These are phyloP conservation scores for Anoplolepis gracilipes DNA, from an alignment of 1,140 invertebrate genomes.

Conservation along the genomic window DNA sequence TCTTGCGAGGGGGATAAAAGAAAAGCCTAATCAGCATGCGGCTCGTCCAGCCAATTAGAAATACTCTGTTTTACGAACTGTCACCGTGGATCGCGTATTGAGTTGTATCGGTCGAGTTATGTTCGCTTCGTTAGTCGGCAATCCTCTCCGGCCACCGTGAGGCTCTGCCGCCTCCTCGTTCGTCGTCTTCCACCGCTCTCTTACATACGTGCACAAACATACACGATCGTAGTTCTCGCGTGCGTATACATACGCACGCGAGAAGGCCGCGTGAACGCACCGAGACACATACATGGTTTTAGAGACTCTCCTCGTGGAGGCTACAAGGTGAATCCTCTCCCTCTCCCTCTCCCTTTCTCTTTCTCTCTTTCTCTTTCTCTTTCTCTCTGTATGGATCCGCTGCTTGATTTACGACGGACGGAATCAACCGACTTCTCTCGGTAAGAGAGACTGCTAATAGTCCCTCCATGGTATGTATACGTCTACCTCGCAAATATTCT, in stretches of 20 bases:
- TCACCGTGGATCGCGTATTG: conserved; percentile 83
- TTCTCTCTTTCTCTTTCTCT: conserved; percentile 62
- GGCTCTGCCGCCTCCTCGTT: conserved; percentile 64
- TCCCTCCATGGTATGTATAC: conserved; percentile 76
- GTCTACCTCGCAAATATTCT: conserved; percentile 84
- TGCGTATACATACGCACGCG: not conserved
- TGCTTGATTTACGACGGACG: conserved; percentile 84
- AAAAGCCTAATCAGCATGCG: conserved; percentile 85
- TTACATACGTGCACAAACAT: not conserved
- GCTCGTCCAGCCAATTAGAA: conserved; percentile 85
- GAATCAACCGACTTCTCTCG: conserved; percentile 74
- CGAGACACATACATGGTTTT: conserved; percentile 24
- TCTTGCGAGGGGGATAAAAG: conserved; percentile 77
- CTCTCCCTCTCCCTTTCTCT: not conserved
- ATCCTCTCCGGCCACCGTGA: conserved; percentile 62
- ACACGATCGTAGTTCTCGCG: not conserved
- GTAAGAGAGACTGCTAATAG: conserved; percentile 85
- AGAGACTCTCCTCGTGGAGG: conserved; percentile 14
- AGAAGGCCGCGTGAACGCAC: conserved; percentile 33
- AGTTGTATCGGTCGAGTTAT: conserved; percentile 86
- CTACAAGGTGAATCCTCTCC: conserved; percentile 19
- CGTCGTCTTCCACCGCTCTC: conserved; percentile 6
- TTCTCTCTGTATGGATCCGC: conserved; percentile 70
- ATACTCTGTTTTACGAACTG: conserved; percentile 86
- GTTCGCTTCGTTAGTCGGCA: conserved; percentile 83